These are phyloP conservation scores for Neogobius melanostomus DNA, from an alignment of 2,113 vertebrate genomes.

Conservation along the genomic window DNA sequence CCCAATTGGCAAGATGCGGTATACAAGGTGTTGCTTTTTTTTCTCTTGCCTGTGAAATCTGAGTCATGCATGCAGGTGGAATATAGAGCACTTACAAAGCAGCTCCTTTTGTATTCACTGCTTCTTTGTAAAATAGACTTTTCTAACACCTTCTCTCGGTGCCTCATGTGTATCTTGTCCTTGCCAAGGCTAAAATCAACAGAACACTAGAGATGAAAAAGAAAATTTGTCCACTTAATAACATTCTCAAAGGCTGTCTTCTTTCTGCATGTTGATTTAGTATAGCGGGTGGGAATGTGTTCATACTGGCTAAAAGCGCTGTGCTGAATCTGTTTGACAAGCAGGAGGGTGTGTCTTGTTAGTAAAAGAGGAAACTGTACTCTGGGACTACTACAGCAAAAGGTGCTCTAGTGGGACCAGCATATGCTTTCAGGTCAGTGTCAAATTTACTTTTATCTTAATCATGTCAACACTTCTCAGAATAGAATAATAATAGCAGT, in stretches of 20 bases:
- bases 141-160: conserved; percentile 14
- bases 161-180: conserved; percentile 35
- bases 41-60: conserved; percentile 16
- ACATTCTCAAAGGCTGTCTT: neutral
- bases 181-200: conserved; percentile 38
- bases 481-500: neutral
- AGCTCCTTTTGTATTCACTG: neutral
- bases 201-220: conserved; percentile 6
- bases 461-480: neutral
- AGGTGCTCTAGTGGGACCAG: conserved; percentile 6
- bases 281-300: conserved; percentile 18
- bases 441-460: neutral
- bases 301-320: conserved; percentile 4
- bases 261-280: conserved; percentile 18
- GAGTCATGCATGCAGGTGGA: conserved; percentile 1
- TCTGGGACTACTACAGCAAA: conserved; percentile 15
- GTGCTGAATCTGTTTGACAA: neutral
- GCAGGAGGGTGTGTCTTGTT: neutral
- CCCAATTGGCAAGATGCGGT: neutral
- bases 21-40: conserved; percentile 24
- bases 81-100: neutral
- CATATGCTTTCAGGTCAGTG: conserved; percentile 22
- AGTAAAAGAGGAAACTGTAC: conserved; percentile 15
- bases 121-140: neutral
- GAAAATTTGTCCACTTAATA: neutral